phyloP scores from a whole-genome alignment of 1,140 invertebrate species.

The Drosophila biarmipes region DNA sequence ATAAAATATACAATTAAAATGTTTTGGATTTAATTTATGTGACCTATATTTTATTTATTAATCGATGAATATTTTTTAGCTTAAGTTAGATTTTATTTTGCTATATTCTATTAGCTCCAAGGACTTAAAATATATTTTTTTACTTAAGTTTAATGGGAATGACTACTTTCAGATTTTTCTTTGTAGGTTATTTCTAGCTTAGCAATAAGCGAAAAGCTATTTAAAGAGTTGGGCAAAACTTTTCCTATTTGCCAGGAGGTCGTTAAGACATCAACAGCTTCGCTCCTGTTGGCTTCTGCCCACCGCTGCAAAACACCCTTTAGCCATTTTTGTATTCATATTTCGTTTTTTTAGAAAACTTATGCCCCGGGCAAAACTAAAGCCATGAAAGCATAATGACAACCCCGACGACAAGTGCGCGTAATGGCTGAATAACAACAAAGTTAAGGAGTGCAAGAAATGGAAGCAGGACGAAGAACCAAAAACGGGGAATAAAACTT shows the following conservation, averaged over 20 bases:
- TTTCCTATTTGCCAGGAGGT: conserved; percentile 60
- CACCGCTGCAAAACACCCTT: neutral
- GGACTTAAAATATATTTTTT: no score
- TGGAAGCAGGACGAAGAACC: neutral
- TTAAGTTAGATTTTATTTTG: no score
- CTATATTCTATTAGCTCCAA: no score
- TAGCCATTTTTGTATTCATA: conserved; percentile 65
- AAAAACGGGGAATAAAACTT: conserved; percentile 26
- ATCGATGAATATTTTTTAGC: no score
- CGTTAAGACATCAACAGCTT: conserved; percentile 53
- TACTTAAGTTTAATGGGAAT: no score
- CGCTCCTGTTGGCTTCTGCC: neutral
- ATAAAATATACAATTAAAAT: no score
- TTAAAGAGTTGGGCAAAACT: conserved; percentile 47
- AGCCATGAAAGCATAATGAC: conserved; percentile 74
- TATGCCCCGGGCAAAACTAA: conserved; percentile 59
- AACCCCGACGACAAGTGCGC: conserved; percentile 62
- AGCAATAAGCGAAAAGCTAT: conserved; percentile 36
- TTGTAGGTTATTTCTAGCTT: conserved; percentile 6
- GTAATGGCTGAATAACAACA: conserved; percentile 47
- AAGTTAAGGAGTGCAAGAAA: conserved; percentile 17
- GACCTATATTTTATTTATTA: no score
- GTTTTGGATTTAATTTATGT: no score
- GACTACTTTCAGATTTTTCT: no score
- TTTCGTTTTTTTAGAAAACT: conserved; percentile 61